phyloP scores from a whole-genome alignment of 1,140 invertebrate genomes.

The Bathynomus jamesi region DNA sequence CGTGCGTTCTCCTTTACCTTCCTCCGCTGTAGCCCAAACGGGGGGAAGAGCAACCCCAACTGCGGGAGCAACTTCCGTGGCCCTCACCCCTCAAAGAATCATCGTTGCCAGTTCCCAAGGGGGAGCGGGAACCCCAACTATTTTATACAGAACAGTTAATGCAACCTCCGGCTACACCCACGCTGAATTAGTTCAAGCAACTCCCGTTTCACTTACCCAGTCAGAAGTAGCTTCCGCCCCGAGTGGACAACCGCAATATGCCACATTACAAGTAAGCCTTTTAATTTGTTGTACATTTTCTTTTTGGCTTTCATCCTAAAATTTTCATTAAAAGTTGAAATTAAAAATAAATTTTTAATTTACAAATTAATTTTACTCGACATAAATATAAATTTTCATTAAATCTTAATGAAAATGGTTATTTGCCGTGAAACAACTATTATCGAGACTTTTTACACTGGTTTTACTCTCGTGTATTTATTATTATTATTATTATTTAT shows the following conservation, averaged over 20 bases:
- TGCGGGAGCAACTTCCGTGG: background rate
- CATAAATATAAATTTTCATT: no score
- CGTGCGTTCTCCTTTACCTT: background rate
- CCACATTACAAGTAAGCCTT: conserved; percentile 26
- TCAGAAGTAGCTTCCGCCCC: conserved; percentile 5
- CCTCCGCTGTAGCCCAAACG: conserved; percentile 12
- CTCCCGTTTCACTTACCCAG: conserved; percentile 42
- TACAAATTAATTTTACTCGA: no score
- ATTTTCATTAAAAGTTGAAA: no score
- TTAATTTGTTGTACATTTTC: conserved; percentile 5
- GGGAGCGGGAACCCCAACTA: conserved; percentile 10
- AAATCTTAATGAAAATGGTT: no score
- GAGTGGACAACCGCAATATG: conserved; percentile 30
- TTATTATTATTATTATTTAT: no score
- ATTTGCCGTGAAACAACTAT: no score
- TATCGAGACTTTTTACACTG: no score
- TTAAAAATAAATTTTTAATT: no score
- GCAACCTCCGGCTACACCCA: conserved; percentile 38
- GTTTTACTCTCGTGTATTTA: no score
- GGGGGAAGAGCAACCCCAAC: conserved; percentile 27
- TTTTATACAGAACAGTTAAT: conserved; percentile 30
- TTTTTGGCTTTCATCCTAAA: background rate
- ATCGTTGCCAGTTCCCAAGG: conserved; percentile 7
- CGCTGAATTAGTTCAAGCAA: conserved; percentile 44
- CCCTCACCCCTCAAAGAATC: background rate